Evolutionary conservation across 2,888 invertebrate genomes (phyloP).

Genomic region (Thymelicus lineola): DNA sequence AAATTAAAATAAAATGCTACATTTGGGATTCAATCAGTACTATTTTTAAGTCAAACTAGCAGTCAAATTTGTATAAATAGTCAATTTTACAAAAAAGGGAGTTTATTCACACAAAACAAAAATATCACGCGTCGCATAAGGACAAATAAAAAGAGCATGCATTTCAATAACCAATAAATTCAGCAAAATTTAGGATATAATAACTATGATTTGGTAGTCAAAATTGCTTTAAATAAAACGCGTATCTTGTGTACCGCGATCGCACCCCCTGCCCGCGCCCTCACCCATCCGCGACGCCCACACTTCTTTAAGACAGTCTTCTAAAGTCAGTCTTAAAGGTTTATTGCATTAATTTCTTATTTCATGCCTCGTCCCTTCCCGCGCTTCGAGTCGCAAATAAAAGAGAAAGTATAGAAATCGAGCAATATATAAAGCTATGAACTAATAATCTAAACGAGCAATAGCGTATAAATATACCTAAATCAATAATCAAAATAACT

Average conservation of each 20-base stretch:
- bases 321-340: slow-evolving; percentile 83
- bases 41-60: slow-evolving; percentile 34
- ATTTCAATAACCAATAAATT: slow-evolving; percentile 44
- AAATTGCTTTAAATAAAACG: slow-evolving; percentile 50
- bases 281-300: slow-evolving; percentile 51
- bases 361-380: slow-evolving; percentile 63
- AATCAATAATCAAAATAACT: slow-evolving; percentile 73
- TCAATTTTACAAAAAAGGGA: slow-evolving; percentile 44
- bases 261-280: slow-evolving; percentile 43
- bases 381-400: slow-evolving; percentile 56
- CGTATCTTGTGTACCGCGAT: slow-evolving; percentile 43
- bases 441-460: slow-evolving; percentile 49
- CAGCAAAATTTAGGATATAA: slow-evolving; percentile 49
- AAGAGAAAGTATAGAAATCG: slow-evolving; percentile 57
- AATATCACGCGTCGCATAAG: slow-evolving; percentile 53
- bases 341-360: slow-evolving; percentile 81
- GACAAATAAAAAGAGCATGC: slow-evolving; percentile 47
- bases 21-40: slow-evolving; percentile 37
- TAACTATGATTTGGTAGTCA: slow-evolving; percentile 63
- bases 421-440: slow-evolving; percentile 53
- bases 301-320: slow-evolving; percentile 82
- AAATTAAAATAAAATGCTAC: slow-evolving; percentile 36
- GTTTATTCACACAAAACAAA: slow-evolving; percentile 50
- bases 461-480: slow-evolving; percentile 55
- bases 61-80: slow-evolving; percentile 38